Conservation (phyloP, 2,797 vertebrate species). For the Argya squamiceps region DNA sequence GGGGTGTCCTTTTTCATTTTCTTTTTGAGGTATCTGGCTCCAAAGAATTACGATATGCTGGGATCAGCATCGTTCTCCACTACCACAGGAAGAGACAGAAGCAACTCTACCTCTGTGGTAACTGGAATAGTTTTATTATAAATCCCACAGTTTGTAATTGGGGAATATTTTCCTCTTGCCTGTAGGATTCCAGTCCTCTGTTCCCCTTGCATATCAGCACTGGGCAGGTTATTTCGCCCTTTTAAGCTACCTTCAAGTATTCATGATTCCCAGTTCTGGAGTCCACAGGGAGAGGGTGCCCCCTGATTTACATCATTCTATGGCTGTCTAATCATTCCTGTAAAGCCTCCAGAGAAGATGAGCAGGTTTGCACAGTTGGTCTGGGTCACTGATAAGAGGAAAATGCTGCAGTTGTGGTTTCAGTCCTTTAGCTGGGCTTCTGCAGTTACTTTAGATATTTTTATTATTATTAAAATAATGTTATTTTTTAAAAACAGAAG, state of each 20-base stretch:
- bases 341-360: neutral
- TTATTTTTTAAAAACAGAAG: neutral
- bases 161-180: neutral
- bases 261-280: neutral
- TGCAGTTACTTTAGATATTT: neutral
- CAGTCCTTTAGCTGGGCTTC: neutral
- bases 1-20: neutral
- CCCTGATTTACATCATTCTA: neutral
- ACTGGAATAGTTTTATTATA: neutral
- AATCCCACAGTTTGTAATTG: neutral
- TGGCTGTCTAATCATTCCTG: neutral
- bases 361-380: neutral
- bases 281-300: neutral
- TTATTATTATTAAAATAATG: neutral
- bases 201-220: neutral
- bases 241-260: neutral
- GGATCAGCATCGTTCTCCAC: neutral
- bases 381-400: neutral
- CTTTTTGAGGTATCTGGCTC: constrained; percentile 75
- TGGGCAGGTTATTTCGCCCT: neutral
- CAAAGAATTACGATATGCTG: constrained; percentile 11
- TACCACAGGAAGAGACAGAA: neutral
- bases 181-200: neutral
- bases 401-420: neutral
- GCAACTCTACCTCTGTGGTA: constrained; percentile 54